Conservation (phyloP, 2,797 vertebrate species). For the Alca torda region DNA sequence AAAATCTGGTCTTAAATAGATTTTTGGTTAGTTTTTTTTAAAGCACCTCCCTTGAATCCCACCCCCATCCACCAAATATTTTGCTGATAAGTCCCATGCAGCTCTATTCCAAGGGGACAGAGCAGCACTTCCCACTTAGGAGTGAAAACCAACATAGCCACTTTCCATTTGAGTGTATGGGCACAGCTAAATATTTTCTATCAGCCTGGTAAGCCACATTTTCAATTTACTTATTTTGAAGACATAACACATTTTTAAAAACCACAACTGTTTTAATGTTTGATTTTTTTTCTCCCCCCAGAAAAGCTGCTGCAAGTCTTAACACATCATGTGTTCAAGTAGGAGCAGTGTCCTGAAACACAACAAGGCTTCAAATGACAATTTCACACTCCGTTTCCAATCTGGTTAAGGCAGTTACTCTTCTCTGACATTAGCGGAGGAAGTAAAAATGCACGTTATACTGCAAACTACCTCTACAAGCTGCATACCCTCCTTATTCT, state of each 20-base stretch:
- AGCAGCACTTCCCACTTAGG: neutral
- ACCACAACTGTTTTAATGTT: neutral
- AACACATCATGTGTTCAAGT: neutral
- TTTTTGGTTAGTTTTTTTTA: neutral
- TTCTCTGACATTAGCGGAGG: neutral
- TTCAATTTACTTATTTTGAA: neutral
- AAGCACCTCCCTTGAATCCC: neutral
- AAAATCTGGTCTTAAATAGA: neutral
- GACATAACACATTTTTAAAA: neutral
- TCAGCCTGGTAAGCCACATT: neutral
- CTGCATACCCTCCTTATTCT: neutral
- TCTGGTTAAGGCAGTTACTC: neutral
- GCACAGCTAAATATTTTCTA: neutral
- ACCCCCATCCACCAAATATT: neutral
- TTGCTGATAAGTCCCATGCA: neutral
- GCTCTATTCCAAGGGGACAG: neutral
- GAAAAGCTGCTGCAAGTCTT: neutral
- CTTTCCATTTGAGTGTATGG: rapidly evolving
- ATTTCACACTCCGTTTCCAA: neutral
- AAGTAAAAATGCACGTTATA: neutral
- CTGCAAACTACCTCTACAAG: neutral
- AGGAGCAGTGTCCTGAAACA: neutral
- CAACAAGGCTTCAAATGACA: neutral
- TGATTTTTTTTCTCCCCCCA: too few species aligned
- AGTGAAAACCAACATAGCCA: neutral